Evolutionary conservation across 2,113 vertebrate species (phyloP).

Genomic region (Genyomyrus donnyi): DNA sequence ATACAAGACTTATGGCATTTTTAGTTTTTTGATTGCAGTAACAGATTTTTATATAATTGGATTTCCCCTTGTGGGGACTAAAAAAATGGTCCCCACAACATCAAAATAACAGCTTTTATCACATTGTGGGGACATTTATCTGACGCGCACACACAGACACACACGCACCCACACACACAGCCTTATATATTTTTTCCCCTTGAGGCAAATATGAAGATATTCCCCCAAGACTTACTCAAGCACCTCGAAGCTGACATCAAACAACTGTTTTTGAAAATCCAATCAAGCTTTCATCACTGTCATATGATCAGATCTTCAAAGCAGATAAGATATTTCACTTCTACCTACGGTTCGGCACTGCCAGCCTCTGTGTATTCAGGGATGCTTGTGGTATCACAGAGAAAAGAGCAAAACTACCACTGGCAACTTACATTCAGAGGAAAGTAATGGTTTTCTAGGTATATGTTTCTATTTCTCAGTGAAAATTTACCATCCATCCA

Average conservation of each 20-base stretch:
- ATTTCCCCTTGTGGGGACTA: background rate
- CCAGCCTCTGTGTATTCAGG: background rate
- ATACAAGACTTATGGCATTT: background rate
- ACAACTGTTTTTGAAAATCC: slow-evolving; percentile 57
- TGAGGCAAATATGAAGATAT: background rate
- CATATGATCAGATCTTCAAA: background rate
- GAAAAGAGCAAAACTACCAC: background rate
- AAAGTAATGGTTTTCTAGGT: background rate
- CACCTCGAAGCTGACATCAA: slow-evolving; percentile 59
- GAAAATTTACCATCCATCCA: background rate
- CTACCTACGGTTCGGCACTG: slow-evolving; percentile 20
- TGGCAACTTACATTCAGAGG: background rate
- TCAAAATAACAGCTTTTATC: background rate
- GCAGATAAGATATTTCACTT: background rate
- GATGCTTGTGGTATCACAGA: slow-evolving; percentile 44
- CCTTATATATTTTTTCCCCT: background rate
- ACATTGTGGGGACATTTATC: too few species aligned
- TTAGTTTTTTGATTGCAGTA: background rate
- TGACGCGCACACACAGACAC: background rate
- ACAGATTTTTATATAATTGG: background rate
- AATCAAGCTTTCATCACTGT: slow-evolving; percentile 22
- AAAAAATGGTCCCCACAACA: background rate
- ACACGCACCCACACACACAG: background rate
- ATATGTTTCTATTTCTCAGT: background rate
- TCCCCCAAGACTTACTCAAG: slow-evolving; percentile 50